Conservation (phyloP, 2,797 vertebrate species). For the Lycodopsis pacificus region DNA sequence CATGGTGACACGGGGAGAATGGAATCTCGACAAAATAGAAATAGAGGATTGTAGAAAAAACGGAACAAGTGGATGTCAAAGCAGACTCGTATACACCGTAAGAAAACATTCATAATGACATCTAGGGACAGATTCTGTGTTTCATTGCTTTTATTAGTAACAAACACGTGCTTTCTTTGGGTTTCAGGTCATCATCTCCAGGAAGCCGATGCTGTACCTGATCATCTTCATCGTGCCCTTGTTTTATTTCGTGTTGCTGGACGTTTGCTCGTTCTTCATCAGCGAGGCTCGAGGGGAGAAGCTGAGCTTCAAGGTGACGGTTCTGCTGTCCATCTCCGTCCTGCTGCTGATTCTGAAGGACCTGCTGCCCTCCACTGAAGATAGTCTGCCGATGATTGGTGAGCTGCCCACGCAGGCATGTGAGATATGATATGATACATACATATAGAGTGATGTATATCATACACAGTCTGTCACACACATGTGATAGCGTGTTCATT, state of each 20-base stretch:
- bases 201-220: conserved; percentile 74
- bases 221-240: conserved; percentile 85
- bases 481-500: background rate
- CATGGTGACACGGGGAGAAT: conserved; percentile 72
- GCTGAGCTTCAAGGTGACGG: conserved; percentile 86
- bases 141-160: background rate
- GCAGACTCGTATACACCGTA: conserved; percentile 44
- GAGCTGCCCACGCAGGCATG: conserved; percentile 28
- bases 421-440: no score
- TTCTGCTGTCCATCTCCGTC: conserved; percentile 87
- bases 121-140: background rate
- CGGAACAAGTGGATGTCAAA: no score
- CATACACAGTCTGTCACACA: no score
- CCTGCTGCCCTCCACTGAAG: conserved; percentile 85
- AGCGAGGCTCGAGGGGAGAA: conserved; percentile 81
- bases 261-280: conserved; percentile 84
- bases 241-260: conserved; percentile 81
- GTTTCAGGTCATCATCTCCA: conserved; percentile 51
- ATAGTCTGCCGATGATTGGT: conserved; percentile 85
- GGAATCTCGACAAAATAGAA: conserved; percentile 46
- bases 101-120: background rate
- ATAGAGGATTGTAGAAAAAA: background rate
- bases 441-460: no score
- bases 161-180: background rate
- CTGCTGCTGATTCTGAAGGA: conserved; percentile 87